phyloP scores from a whole-genome alignment of 1,140 invertebrate genomes.

The Drosophila rhopaloa region DNA sequence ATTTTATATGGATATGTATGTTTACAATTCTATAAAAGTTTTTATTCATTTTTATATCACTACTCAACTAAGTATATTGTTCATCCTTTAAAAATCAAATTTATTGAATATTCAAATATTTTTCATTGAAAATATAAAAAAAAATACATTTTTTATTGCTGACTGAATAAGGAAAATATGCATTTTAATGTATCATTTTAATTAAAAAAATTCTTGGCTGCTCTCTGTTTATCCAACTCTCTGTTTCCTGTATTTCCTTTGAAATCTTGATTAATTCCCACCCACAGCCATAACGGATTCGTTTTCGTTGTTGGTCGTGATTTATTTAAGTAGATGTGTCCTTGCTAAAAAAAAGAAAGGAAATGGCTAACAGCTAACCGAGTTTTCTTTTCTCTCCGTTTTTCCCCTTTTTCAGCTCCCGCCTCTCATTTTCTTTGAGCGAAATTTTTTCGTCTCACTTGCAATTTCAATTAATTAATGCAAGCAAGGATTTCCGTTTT shows the following conservation, averaged over 20 bases:
- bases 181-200: slow-evolving; percentile 35
- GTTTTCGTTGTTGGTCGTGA: slow-evolving; percentile 20
- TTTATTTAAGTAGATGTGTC: slow-evolving; percentile 43
- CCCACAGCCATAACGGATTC: slow-evolving; percentile 42
- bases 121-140: not conserved
- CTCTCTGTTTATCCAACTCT: slow-evolving; percentile 2
- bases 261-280: slow-evolving; percentile 55
- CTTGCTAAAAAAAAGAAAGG: slow-evolving; percentile 8
- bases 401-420: not conserved
- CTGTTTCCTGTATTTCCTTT: slow-evolving; percentile 10
- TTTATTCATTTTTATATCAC: too few relatives aligned
- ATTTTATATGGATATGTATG: too few relatives aligned
- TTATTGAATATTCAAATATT: not conserved
- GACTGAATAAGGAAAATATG: not conserved
- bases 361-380: slow-evolving; percentile 24
- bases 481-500: slow-evolving; percentile 46
- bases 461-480: slow-evolving; percentile 63
- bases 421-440: not conserved
- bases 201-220: slow-evolving; percentile 29
- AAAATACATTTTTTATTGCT: not conserved
- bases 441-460: slow-evolving; percentile 44
- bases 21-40: too few relatives aligned
- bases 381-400: slow-evolving; percentile 19
- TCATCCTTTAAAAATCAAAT: not conserved
- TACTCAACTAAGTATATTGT: too few relatives aligned